These are phyloP conservation scores for Cyprichromis sp. DNA, from an alignment of 2,113 vertebrate genomes.

Conservation along the genomic window DNA sequence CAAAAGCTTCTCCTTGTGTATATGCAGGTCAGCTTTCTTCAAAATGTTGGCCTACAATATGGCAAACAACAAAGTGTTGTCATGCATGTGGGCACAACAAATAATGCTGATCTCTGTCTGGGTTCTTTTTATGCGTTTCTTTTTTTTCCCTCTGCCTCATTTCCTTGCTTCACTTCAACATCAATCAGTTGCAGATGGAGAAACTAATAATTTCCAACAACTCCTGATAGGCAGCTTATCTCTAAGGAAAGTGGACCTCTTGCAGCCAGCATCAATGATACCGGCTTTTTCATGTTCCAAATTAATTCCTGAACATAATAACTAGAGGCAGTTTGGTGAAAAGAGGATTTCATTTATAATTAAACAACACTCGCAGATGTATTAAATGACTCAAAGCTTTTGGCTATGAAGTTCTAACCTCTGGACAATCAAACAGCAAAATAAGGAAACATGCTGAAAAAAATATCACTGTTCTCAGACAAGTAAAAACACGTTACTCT, in stretches of 20 bases:
- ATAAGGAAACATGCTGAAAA: background rate
- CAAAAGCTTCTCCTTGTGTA: slow-evolving; percentile 45
- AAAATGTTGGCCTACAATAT: slow-evolving; percentile 16
- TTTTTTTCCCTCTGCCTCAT: background rate
- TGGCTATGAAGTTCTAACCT: slow-evolving; percentile 18
- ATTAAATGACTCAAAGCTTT: slow-evolving; percentile 22
- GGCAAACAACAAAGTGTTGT: slow-evolving; percentile 24
- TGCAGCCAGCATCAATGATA: slow-evolving; percentile 26
- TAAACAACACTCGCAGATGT: slow-evolving; percentile 32
- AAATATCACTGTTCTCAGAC: background rate
- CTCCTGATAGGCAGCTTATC: slow-evolving; percentile 56
- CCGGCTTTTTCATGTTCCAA: slow-evolving; percentile 49
- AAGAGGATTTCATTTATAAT: slow-evolving; percentile 48
- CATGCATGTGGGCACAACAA: slow-evolving; percentile 24
- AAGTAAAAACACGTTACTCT: background rate
- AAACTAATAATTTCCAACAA: slow-evolving; percentile 53
- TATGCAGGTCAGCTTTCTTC: slow-evolving; percentile 52
- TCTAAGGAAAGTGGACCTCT: slow-evolving; percentile 33
- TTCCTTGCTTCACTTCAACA: slow-evolving; percentile 21
- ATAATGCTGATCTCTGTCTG: slow-evolving; percentile 8
- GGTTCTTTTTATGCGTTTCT: background rate
- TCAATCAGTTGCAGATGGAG: slow-evolving; percentile 38
- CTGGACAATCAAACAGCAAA: background rate
- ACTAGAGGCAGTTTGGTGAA: slow-evolving; percentile 39
- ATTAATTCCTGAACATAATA: slow-evolving; percentile 52